Base-by-base conservation (phyloP, 2,797 vertebrate genomes). In the Adelosebastes latens region DNA sequence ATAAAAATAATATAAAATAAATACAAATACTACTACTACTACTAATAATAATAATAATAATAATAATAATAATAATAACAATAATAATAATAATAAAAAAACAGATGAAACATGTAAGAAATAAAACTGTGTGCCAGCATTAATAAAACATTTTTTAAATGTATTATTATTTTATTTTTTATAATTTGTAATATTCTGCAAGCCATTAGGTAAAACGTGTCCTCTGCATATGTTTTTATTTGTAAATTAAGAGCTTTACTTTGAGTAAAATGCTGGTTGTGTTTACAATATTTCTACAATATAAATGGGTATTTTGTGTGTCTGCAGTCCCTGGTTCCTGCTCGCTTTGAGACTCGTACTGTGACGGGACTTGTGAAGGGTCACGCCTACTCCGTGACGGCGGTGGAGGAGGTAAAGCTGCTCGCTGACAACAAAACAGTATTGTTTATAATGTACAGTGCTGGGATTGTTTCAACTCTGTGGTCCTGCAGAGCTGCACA, bases 361-460 rank as follows among this genome's bases (percentile, higher is more conserved):
- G 93, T 95, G 79, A 97, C 97, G 0, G 98, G 98, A 39, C 96
- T 99, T 0, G 97, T 99, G 82, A 97, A 97, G 93, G 97, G 98
- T 3, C 99, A 99, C 2, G 98, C 99, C 75, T 99, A 99, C 93
- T 99, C 99, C 0, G 97, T 99, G 92, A 99, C 97, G 0, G 97
- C 97, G 0, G 96, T 99, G 86, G 97, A 99, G 29, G 97, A 99
- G 96, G 98, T 99, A 94, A 39, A 70, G 24, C 58, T 12, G 14
- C 46, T 20, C 18, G 1, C 18, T 52, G 46, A 0, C 46, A 52
- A 13, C 16, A 20, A 18, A 49, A 49, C 46, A 49, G 18, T 49
- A 49, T 52, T 20, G 18, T 52, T 52, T 52, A 32, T 25, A 25
- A 13, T 65, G 22, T 6, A 16, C 66, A 22, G 36, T n/a, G 8